phyloP scores from a whole-genome alignment of 2,797 vertebrate genomes.

The Sebastolobus alascanus region DNA sequence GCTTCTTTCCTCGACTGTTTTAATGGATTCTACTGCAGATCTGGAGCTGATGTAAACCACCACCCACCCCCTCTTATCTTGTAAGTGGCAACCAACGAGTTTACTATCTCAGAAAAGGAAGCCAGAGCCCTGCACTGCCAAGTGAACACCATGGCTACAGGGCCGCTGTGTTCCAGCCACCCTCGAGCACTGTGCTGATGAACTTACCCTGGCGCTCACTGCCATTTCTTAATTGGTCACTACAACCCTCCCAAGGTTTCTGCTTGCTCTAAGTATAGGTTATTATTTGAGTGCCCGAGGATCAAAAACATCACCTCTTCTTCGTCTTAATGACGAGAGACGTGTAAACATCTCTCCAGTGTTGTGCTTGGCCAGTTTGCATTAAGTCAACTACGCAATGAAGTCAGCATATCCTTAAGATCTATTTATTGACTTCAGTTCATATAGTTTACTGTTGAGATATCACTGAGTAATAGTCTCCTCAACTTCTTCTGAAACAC shows the following conservation, averaged over 20 bases:
- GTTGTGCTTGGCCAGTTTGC: not conserved
- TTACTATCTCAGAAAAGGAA: constrained; percentile 17
- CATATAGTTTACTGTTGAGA: not conserved
- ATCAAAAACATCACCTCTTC: not conserved
- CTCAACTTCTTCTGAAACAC: not conserved
- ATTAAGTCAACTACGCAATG: not conserved
- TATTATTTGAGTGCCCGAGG: constrained; percentile 8
- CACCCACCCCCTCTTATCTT: not conserved
- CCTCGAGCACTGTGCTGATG: not conserved
- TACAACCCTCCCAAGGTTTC: not conserved
- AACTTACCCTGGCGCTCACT: not conserved
- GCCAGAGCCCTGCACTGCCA: constrained; percentile 10
- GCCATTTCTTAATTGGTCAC: constrained; percentile 25
- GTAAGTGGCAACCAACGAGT: constrained; percentile 2
- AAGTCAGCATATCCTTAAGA: not conserved
- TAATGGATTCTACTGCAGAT: constrained; percentile 8
- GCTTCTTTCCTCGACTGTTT: constrained; percentile 11
- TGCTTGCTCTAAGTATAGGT: constrained; percentile 3
- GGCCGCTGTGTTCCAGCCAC: not conserved
- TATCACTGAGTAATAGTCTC: not conserved
- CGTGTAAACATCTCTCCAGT: not conserved
- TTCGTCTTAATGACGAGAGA: constrained; percentile 8
- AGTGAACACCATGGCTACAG: constrained; percentile 20
- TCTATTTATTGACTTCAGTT: not conserved
- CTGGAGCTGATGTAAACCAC: constrained; percentile 18